phyloP scores from a whole-genome alignment of 2,113 vertebrate genomes.

The Delphinapterus leucas region DNA sequence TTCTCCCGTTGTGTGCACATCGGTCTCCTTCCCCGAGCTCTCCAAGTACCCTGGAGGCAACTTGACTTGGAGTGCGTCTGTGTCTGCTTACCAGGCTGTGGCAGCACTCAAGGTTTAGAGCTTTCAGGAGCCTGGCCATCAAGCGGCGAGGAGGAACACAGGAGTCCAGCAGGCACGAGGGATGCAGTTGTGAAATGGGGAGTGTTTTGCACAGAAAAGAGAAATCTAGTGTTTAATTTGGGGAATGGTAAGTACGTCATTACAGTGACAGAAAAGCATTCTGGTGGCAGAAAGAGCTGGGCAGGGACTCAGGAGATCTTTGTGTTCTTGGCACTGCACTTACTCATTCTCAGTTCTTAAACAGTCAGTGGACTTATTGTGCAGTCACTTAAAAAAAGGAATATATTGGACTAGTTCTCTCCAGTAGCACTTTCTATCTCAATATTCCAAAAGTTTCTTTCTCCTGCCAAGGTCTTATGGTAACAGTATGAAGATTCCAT shows the following conservation, averaged over 20 bases:
- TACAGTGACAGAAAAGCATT: background rate
- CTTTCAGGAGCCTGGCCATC: background rate
- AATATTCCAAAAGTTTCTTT: background rate
- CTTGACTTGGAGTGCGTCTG: background rate
- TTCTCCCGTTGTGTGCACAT: conserved; percentile 59
- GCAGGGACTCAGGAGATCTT: fast-evolving
- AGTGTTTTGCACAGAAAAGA: background rate
- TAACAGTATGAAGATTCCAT: fast-evolving
- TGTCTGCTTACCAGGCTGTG: background rate
- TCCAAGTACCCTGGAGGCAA: conserved; percentile 63
- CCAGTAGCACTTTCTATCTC: background rate
- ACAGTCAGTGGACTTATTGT: background rate
- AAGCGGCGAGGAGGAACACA: background rate
- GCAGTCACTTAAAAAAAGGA: background rate
- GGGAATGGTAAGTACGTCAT: background rate
- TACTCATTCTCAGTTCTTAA: background rate
- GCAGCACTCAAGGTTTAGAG: fast-evolving
- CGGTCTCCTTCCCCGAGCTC: conserved; percentile 65
- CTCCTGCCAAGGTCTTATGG: background rate
- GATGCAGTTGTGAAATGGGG: fast-evolving
- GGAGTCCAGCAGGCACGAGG: background rate
- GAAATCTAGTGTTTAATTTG: background rate
- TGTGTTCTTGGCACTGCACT: fast-evolving
- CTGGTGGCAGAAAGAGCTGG: background rate
- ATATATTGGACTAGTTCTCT: background rate